Base-by-base conservation (phyloP, 2,888 invertebrate species). In the Megastigmus dorsalis region DNA sequence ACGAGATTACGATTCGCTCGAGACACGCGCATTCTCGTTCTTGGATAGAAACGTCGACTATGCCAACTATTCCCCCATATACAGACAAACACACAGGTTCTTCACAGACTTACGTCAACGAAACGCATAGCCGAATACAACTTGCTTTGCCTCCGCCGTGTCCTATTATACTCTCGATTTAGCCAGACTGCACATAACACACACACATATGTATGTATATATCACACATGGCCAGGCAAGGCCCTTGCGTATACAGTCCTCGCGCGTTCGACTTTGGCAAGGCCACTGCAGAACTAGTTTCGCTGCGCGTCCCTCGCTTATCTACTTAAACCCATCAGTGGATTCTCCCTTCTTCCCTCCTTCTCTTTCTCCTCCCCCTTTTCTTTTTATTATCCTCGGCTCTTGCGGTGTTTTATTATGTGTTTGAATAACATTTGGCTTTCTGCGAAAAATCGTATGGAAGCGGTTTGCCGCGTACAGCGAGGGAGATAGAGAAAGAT, bases 221-320 rank as follows among this genome's bases (percentile, higher is more conserved):
- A n/a, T n/a, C n/a, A n/a, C n/a, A n/a, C n/a, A n/a, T n/a, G n/a
- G n/a, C n/a, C n/a, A n/a, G n/a, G n/a, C 30, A 4, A 45, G 20
- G 7, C 45, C 18, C 30, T 60, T 52, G 20, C 2, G 43, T n/a
- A n/a, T n/a, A 23, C 20, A 30, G 20, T 50, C 52, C 38, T 18
- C 59, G 36, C 6, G 26, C 30, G 26, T 13, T 52, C 62, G 69
- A 62, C 70, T 72, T 65, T 50, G 65, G 71, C 65, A 72, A 72
- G 71, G 71, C 71, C 71, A 72, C 41, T 15, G 48, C 18, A 63
- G 41, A 65, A 71, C 70, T 71, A 71, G 70, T 71, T 57, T 50
- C 26, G 18, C n/a, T n/a, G n/a, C 10, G 2, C 13, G 13, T 18
- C n/a, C n/a, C 41, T 41, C 41, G 48, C 71, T 59, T 68, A 68